phyloP scores from a whole-genome alignment of 2,113 vertebrate genomes.

The Colius striatus region DNA sequence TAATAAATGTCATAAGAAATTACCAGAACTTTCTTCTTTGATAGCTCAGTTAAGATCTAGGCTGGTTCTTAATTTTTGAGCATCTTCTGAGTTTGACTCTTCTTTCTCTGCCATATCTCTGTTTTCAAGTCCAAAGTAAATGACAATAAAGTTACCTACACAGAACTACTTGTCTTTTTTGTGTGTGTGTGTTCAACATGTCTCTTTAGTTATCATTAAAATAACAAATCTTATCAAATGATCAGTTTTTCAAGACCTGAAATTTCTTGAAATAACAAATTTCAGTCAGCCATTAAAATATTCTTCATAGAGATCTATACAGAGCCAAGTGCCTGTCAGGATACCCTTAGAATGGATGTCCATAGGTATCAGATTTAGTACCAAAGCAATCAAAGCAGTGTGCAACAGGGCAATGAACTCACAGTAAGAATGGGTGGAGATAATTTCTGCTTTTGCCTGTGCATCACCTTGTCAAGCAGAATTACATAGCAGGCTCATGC shows the following conservation, averaged over 20 bases:
- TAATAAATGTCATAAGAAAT: neutral
- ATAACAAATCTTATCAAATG: neutral
- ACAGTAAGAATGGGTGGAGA: neutral
- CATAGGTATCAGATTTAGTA: neutral
- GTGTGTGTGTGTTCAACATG: accelerated
- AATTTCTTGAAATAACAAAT: neutral
- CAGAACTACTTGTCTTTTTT: neutral
- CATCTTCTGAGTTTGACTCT: neutral
- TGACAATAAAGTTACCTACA: neutral
- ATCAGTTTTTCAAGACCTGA: neutral
- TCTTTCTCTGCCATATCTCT: neutral
- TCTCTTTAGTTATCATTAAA: neutral
- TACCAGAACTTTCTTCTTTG: neutral
- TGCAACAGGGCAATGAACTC: neutral
- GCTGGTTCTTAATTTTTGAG: neutral
- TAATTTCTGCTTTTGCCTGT: neutral
- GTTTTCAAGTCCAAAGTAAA: neutral
- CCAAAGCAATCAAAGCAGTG: neutral
- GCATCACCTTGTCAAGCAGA: neutral
- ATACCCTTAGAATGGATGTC: neutral
- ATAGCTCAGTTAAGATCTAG: neutral
- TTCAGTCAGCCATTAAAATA: neutral
- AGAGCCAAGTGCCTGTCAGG: neutral
- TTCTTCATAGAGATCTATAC: neutral
- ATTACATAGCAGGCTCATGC: neutral